Evolutionary conservation across 2,797 vertebrate species (phyloP).

Genomic region (Chaetophractus vellerosus): DNA sequence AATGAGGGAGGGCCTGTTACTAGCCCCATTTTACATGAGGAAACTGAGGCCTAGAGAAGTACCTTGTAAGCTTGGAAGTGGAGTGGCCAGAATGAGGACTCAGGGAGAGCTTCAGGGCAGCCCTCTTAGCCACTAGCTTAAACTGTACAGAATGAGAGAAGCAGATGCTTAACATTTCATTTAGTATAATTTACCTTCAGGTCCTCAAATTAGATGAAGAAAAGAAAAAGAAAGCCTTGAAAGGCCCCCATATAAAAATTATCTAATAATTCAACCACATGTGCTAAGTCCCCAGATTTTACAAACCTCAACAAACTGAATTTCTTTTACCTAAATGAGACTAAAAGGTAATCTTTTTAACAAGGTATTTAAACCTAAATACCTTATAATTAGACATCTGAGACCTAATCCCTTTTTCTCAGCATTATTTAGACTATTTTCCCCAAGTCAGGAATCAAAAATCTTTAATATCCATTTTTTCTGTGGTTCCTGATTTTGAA

Average conservation of each 20-base stretch:
- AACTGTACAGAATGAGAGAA: background rate
- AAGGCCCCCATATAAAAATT: background rate
- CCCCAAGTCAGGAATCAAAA: background rate
- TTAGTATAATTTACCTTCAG: background rate
- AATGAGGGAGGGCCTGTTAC: too few species aligned
- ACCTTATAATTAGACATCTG: rapidly evolving
- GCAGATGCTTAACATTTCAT: background rate
- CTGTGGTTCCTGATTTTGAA: background rate
- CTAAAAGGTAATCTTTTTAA: background rate
- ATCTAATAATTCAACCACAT: background rate
- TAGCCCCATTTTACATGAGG: background rate
- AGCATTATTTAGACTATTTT: background rate
- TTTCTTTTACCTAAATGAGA: background rate
- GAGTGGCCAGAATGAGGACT: background rate
- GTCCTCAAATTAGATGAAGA: background rate
- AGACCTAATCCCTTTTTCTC: background rate
- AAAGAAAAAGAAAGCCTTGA: background rate
- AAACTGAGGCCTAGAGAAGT: too few species aligned
- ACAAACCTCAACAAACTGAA: background rate
- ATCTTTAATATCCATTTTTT: background rate
- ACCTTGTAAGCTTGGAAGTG: background rate
- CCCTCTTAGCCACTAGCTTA: rapidly evolving
- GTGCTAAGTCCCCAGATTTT: background rate
- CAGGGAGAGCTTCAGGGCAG: rapidly evolving
- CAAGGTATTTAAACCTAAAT: background rate